Evolutionary conservation across 1,140 invertebrate genomes (phyloP).

Genomic region (Drosophila ananassae): DNA sequence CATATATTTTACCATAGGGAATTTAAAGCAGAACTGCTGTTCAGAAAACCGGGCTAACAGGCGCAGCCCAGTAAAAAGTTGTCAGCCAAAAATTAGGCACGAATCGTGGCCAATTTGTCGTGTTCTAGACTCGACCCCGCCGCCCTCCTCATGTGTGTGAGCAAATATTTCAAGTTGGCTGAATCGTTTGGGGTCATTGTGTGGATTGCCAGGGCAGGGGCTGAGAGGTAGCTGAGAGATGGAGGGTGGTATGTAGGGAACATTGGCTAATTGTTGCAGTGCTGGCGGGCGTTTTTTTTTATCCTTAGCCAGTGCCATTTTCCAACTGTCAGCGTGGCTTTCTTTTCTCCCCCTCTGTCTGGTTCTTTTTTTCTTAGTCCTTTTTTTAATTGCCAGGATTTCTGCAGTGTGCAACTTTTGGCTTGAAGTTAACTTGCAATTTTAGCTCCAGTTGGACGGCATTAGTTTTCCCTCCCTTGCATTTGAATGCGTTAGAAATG

Average conservation of each 20-base stretch:
- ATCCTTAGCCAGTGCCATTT: constrained; percentile 32
- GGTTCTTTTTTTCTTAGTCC: constrained; percentile 17
- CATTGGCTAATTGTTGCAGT: constrained; percentile 68
- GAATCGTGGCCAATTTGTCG: constrained; percentile 71
- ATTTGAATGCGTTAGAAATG: constrained; percentile 73
- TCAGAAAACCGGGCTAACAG: constrained; percentile 16
- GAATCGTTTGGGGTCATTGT: constrained; percentile 23
- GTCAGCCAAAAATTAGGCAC: constrained; percentile 64
- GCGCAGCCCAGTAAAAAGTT: constrained; percentile 29
- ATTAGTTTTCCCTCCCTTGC: constrained; percentile 57
- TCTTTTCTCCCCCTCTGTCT: constrained; percentile 16
- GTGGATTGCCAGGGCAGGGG: background rate
- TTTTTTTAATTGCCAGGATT: constrained; percentile 74
- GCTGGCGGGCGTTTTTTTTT: constrained; percentile 46
- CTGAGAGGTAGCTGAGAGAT: background rate
- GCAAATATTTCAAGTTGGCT: constrained; percentile 56
- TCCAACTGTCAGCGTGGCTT: constrained; percentile 62
- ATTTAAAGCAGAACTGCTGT: constrained; percentile 25
- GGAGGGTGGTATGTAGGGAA: background rate
- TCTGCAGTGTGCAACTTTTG: constrained; percentile 56
- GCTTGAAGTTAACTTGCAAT: constrained; percentile 61
- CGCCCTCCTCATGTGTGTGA: constrained; percentile 31
- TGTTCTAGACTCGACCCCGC: constrained; percentile 23
- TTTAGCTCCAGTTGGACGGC: constrained; percentile 25
- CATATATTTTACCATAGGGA: background rate